These are phyloP conservation scores for Rotaria sp. DNA, from an alignment of 2,888 invertebrate genomes.

Conservation along the genomic window DNA sequence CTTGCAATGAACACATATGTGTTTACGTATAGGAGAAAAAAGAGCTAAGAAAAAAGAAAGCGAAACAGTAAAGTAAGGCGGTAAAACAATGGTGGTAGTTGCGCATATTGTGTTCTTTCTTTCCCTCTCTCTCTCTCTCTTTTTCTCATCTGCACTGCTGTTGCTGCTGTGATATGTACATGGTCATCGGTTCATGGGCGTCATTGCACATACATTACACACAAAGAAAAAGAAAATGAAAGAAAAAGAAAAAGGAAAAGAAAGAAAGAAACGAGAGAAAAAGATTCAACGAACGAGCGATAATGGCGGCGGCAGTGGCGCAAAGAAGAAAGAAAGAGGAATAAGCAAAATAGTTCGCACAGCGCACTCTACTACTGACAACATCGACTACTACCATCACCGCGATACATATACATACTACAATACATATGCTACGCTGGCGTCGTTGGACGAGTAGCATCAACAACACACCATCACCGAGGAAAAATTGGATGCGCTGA, in stretches of 20 bases:
- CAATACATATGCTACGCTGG: slow-evolving; percentile 23
- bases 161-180: slow-evolving; percentile 16
- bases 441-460: slow-evolving; percentile 11
- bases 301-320: slow-evolving; percentile 10
- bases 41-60: background rate
- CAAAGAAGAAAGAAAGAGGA: slow-evolving; percentile 13
- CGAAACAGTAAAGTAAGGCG: background rate
- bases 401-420: background rate
- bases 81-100: background rate
- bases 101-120: background rate
- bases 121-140: background rate
- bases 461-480: background rate
- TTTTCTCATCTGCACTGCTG: background rate
- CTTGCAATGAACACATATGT: background rate
- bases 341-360: background rate
- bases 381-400: slow-evolving; percentile 9
- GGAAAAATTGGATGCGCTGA: slow-evolving; percentile 8
- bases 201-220: background rate
- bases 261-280: background rate
- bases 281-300: background rate
- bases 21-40: background rate
- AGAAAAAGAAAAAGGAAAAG: background rate
- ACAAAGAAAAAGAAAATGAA: background rate
- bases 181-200: slow-evolving; percentile 32
- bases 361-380: slow-evolving; percentile 8